phyloP scores from a whole-genome alignment of 2,888 invertebrate species.

The Operophtera brumata region DNA sequence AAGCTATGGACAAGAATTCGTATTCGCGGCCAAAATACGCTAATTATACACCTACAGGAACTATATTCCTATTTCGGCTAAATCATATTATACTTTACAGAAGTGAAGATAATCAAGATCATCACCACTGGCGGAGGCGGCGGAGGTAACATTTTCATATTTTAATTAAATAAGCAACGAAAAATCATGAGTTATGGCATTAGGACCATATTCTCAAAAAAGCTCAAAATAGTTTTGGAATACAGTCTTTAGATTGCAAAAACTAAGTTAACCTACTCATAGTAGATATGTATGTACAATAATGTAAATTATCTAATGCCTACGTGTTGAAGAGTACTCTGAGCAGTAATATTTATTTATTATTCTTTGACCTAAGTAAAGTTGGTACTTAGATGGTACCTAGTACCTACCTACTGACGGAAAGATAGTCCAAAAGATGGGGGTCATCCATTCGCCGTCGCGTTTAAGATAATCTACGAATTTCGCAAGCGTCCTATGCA shows the following conservation, averaged over 20 bases:
- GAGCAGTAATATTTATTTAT: not conserved
- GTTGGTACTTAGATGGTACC: not conserved
- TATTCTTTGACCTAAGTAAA: not conserved
- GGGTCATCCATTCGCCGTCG: slow-evolving; percentile 44
- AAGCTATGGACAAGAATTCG: too few relatives aligned
- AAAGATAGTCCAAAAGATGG: slow-evolving; percentile 31
- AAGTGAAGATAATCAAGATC: slow-evolving; percentile 66
- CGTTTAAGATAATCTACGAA: slow-evolving; percentile 26
- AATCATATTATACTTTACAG: slow-evolving; percentile 38
- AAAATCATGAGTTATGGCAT: too few relatives aligned
- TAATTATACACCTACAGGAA: not conserved
- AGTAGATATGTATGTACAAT: not conserved
- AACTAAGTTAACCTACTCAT: not conserved
- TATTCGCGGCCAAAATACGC: too few relatives aligned
- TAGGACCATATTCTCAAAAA: too few relatives aligned
- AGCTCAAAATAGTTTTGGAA: too few relatives aligned
- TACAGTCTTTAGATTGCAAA: too few relatives aligned
- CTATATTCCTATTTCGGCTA: not conserved
- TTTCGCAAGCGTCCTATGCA: slow-evolving; percentile 40
- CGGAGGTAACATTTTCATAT: slow-evolving; percentile 33
- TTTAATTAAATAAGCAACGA: not conserved
- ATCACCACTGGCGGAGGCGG: slow-evolving; percentile 59
- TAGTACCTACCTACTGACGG: slow-evolving; percentile 19
- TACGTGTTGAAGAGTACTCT: too few relatives aligned
- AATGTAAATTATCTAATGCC: slow-evolving; percentile 1